A percentile compares a stretch with the other conserved stretches of the same genome.
phyloP scores from a whole-genome alignment of 2,797 vertebrate genomes.

The Enteromius afrohamiltoni region DNA sequence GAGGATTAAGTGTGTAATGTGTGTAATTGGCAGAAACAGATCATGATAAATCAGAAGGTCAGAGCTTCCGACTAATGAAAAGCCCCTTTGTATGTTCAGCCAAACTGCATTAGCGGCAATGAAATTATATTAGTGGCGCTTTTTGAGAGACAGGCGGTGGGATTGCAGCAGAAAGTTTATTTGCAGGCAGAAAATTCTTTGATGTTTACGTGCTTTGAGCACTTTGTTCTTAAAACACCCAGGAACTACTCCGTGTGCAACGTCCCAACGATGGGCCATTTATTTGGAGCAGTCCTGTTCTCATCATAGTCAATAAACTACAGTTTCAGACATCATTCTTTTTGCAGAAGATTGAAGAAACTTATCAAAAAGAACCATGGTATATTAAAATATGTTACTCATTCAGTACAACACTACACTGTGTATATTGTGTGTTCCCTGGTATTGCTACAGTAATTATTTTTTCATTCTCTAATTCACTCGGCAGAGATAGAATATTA shows the following conservation, averaged over 20 bases:
- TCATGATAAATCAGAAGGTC: conserved; percentile 70
- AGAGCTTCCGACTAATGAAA: conserved; percentile 68
- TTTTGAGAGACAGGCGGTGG: conserved; percentile 52
- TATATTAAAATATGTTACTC: neutral
- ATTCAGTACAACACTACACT: neutral
- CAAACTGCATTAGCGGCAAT: conserved; percentile 70
- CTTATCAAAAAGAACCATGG: neutral
- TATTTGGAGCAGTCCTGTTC: neutral
- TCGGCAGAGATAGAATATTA: neutral
- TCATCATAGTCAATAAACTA: neutral
- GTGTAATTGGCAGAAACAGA: conserved; percentile 72
- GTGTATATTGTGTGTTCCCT: neutral
- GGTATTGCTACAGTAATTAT: neutral
- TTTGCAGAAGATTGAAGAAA: neutral
- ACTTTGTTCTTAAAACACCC: neutral
- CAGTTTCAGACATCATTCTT: neutral
- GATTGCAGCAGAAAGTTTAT: conserved; percentile 57
- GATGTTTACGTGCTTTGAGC: conserved; percentile 29
- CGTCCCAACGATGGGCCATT: conserved; percentile 1
- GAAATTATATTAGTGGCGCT: conserved; percentile 68
- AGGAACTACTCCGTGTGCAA: neutral
- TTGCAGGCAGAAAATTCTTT: conserved; percentile 53
- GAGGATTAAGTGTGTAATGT: conserved; percentile 57
- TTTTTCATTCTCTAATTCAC: neutral
- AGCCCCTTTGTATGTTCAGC: conserved; percentile 69